Evolutionary conservation across 1,140 invertebrate species (phyloP).

Genomic region (Zeugodacus cucurbitae): DNA sequence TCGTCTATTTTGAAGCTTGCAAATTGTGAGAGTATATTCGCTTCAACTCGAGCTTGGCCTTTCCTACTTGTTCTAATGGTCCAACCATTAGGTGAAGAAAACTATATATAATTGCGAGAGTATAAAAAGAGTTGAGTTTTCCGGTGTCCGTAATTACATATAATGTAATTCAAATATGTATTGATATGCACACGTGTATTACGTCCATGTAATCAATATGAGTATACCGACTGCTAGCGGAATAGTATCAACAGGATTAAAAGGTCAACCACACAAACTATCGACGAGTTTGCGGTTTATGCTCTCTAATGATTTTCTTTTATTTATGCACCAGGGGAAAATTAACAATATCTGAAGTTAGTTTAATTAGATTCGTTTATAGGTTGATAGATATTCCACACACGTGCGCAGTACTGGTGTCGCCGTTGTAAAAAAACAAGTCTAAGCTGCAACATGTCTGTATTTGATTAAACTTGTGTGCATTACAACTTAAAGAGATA

Average conservation of each 20-base stretch:
- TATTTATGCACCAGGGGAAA: background rate
- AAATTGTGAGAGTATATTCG: too few species aligned
- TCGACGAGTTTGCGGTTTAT: background rate
- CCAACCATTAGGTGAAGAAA: too few species aligned
- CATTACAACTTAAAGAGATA: background rate
- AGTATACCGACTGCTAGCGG: background rate
- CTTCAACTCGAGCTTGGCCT: too few species aligned
- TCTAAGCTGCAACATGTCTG: background rate
- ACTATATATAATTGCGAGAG: too few species aligned
- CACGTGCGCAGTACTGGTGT: background rate
- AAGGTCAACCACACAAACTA: background rate
- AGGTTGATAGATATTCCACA: background rate
- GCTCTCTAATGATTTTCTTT: background rate
- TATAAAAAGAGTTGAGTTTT: background rate
- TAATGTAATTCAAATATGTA: background rate
- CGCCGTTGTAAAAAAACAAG: background rate
- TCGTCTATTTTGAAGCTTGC: too few species aligned
- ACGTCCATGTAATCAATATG: background rate
- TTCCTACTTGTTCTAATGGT: too few species aligned
- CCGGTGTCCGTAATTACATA: background rate
- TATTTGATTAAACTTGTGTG: background rate
- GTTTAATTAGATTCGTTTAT: background rate
- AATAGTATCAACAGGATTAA: background rate
- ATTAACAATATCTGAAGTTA: background rate
- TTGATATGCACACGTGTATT: background rate